These are phyloP conservation scores for Phalacrocorax pelagicus DNA, from an alignment of 2,113 vertebrate genomes.

Conservation along the genomic window DNA sequence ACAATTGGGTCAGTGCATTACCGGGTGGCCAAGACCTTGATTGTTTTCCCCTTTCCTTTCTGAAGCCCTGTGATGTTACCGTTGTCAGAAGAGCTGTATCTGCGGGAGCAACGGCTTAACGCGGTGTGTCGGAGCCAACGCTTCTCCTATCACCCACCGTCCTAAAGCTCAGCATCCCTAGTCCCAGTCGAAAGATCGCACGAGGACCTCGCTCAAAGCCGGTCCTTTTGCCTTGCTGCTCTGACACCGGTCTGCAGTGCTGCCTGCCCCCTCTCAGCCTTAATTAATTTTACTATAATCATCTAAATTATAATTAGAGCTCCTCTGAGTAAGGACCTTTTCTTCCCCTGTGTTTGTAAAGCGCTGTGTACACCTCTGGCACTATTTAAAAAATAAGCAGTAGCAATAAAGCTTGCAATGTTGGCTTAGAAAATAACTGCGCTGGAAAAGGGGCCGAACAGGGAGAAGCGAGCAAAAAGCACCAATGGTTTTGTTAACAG, in stretches of 20 bases:
- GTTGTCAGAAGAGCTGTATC: not conserved
- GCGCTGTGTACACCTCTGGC: not conserved
- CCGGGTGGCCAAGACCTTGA: not conserved
- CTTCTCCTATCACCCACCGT: not conserved
- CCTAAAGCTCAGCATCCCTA: not conserved
- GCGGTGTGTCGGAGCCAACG: not conserved
- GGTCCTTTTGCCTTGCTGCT: not conserved
- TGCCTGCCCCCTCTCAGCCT: not conserved
- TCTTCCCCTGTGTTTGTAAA: not conserved
- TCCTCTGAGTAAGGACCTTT: not conserved
- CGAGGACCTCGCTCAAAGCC: not conserved
- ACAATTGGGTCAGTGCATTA: conserved; percentile 54
- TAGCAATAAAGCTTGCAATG: not conserved
- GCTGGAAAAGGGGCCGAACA: not conserved
- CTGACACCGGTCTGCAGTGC: not conserved
- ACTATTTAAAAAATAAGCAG: not conserved
- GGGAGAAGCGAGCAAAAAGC: not conserved
- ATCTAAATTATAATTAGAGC: not conserved
- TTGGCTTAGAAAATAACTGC: not conserved
- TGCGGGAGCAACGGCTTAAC: not conserved
- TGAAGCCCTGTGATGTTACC: not conserved
- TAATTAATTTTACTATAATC: not conserved
- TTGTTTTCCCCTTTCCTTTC: not conserved
- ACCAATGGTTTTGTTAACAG: not conserved
- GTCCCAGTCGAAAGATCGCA: not conserved